Evolutionary conservation across 2,113 vertebrate species (phyloP).

Genomic region (Balaeniceps rex): DNA sequence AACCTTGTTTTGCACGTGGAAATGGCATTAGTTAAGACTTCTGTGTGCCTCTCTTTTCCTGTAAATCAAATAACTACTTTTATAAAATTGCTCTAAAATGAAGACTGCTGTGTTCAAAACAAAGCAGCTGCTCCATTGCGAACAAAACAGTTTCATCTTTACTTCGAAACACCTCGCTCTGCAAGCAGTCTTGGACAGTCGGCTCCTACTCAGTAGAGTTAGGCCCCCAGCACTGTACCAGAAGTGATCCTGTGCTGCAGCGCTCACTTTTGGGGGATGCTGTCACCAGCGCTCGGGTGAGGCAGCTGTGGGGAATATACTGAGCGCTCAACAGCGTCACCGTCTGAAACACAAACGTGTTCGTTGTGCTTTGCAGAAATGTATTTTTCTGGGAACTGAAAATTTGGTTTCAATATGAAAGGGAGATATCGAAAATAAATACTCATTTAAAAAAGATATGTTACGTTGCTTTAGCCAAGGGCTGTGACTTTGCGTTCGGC

Average conservation of each 20-base stretch:
- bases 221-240: too few relatives aligned
- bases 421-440: neutral
- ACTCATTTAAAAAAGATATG: accelerated
- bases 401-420: neutral
- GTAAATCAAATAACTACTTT: neutral
- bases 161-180: neutral
- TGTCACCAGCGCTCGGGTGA: neutral
- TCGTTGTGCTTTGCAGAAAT: too few relatives aligned
- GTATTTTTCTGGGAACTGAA: neutral
- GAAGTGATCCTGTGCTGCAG: too few relatives aligned
- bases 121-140: neutral
- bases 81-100: neutral
- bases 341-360: neutral
- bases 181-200: neutral
- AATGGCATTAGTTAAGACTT: neutral
- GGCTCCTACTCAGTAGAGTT: neutral
- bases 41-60: neutral
- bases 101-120: neutral
- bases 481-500: accelerated
- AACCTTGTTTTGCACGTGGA: neutral
- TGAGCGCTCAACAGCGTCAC: accelerated
- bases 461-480: neutral
- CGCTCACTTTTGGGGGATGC: neutral
- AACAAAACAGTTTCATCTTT: neutral
- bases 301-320: accelerated